phyloP scores from a whole-genome alignment of 1,140 invertebrate species.

The Phortica variegata region DNA sequence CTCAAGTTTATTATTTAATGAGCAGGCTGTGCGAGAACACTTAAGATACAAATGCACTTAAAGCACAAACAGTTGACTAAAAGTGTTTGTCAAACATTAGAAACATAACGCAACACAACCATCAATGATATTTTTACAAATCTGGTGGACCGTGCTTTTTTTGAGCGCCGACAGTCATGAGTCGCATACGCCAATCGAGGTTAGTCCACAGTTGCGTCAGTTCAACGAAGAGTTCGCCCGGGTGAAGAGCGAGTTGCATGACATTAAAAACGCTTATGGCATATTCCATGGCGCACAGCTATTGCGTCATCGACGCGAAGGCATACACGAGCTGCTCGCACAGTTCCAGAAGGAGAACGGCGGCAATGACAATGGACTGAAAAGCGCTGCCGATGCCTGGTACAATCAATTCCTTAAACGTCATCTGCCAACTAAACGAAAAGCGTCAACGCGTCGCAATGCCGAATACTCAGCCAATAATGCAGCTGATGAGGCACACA shows the following conservation, averaged over 20 bases:
- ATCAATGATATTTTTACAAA: slow-evolving; percentile 28
- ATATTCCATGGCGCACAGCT: slow-evolving; percentile 4
- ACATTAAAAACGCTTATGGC: slow-evolving; percentile 15
- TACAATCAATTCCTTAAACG: slow-evolving; percentile 17
- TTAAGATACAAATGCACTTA: too few relatives aligned
- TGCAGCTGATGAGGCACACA: background rate
- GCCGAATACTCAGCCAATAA: background rate
- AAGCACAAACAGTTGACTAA: too few relatives aligned
- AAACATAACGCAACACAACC: too few relatives aligned
- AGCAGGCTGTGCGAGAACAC: too few relatives aligned
- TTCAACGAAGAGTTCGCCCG: slow-evolving; percentile 13
- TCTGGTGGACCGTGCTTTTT: slow-evolving; percentile 37
- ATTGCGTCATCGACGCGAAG: slow-evolving; percentile 22
- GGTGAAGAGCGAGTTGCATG: slow-evolving; percentile 19
- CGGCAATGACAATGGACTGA: slow-evolving; percentile 9
- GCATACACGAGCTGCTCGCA: slow-evolving; percentile 32
- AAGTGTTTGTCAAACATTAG: too few relatives aligned
- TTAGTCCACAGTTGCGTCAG: background rate
- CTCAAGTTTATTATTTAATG: too few relatives aligned
- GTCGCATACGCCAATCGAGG: background rate
- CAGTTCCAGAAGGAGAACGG: slow-evolving; percentile 17
- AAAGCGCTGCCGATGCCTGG: slow-evolving; percentile 30
- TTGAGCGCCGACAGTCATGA: slow-evolving; percentile 4
- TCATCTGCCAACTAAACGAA: background rate
- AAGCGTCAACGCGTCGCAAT: background rate